Evolutionary conservation across 2,888 invertebrate genomes (phyloP).

Genomic region (Lucinisca nassula): DNA sequence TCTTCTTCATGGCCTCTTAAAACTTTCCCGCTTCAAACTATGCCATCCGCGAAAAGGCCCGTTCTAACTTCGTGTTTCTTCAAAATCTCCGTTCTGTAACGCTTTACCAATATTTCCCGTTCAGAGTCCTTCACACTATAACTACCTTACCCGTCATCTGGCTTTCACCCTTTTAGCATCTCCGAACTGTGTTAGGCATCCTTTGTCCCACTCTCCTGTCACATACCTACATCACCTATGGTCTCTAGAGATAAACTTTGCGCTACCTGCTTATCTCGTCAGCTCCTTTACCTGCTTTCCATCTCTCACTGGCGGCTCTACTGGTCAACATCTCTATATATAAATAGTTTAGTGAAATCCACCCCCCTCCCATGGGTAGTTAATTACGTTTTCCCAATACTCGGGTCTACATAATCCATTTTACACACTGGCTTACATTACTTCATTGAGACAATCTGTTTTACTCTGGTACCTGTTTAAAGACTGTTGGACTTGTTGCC

Average conservation of each 20-base stretch:
- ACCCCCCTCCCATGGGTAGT: background rate
- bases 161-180: background rate
- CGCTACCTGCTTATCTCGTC: background rate
- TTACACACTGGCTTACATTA: background rate
- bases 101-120: background rate
- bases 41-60: background rate
- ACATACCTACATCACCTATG: background rate
- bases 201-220: background rate
- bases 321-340: background rate
- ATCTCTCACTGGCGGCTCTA: background rate
- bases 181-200: background rate
- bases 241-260: background rate
- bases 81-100: background rate
- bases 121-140: background rate
- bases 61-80: background rate
- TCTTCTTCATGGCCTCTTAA: background rate
- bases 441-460: background rate
- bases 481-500: too few species aligned
- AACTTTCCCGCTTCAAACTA: background rate
- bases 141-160: background rate
- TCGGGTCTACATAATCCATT: background rate
- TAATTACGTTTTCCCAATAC: background rate
- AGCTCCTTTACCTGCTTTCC: background rate
- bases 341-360: background rate
- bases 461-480: background rate